A percentile compares a stretch with the other conserved stretches of the same genome.
Conservation (phyloP, 2,888 invertebrate species). For the Drosophila mimica region DNA sequence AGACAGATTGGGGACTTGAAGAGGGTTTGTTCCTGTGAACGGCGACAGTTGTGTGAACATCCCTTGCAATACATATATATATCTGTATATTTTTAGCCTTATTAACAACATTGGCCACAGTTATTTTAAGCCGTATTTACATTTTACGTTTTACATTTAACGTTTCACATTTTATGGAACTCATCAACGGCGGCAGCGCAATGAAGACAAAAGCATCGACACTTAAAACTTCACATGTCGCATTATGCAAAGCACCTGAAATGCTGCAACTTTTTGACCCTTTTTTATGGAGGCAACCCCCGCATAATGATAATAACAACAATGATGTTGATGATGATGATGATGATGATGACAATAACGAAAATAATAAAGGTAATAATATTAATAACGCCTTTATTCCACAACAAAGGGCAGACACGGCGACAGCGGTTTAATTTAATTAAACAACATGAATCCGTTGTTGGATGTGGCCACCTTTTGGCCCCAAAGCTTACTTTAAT, state of each 20-base stretch:
- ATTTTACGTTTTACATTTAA: conserved; percentile 43
- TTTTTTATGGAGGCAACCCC: conserved; percentile 31
- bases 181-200: conserved; percentile 26
- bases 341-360: conserved; percentile 10
- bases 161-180: conserved; percentile 36
- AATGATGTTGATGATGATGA: background rate
- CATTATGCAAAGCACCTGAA: conserved; percentile 74
- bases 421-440: conserved; percentile 76
- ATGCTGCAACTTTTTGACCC: conserved; percentile 52
- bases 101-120: conserved; percentile 42
- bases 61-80: conserved; percentile 7
- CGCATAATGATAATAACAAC: background rate
- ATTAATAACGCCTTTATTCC: conserved; percentile 78
- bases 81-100: background rate
- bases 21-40: conserved; percentile 46
- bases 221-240: conserved; percentile 73
- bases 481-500: conserved; percentile 63
- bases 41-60: conserved; percentile 44
- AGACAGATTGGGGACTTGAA: background rate
- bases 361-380: conserved; percentile 65
- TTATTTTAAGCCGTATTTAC: conserved; percentile 51
- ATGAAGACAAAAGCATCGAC: conserved; percentile 61
- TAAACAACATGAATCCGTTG: conserved; percentile 76
- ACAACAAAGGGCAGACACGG: conserved; percentile 61
- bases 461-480: conserved; percentile 73